These are phyloP conservation scores for Carollia perspicillata DNA, from an alignment of 2,113 vertebrate genomes.

Conservation along the genomic window DNA sequence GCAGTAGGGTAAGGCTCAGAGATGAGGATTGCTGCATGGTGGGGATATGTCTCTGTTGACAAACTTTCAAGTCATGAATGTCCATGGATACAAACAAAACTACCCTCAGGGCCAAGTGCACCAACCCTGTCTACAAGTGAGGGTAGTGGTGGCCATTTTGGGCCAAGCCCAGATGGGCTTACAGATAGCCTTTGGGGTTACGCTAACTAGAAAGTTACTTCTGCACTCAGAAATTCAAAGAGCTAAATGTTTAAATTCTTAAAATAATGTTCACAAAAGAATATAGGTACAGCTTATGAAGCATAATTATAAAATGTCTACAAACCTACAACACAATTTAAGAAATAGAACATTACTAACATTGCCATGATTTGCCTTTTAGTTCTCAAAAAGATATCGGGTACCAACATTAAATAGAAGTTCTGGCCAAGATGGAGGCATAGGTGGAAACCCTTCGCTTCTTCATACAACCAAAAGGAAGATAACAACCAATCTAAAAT, in stretches of 20 bases:
- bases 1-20: background rate
- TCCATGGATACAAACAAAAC: background rate
- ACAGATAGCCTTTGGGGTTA: no score
- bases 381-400: background rate
- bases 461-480: no score
- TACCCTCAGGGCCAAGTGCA: background rate
- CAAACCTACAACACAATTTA: background rate
- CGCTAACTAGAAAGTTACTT: background rate
- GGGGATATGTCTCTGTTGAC: background rate
- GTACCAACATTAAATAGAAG: no score
- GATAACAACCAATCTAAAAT: no score
- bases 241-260: background rate
- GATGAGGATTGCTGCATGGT: background rate
- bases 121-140: background rate
- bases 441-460: no score
- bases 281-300: background rate
- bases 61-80: background rate
- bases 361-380: background rate
- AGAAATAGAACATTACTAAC: background rate
- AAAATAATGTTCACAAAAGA: background rate
- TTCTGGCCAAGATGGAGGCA: no score
- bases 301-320: background rate
- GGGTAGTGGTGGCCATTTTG: background rate
- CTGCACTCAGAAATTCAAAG: background rate
- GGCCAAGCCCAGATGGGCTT: background rate